Conservation (phyloP, 2,888 invertebrate species). For the Drosophila nr. fundita region DNA sequence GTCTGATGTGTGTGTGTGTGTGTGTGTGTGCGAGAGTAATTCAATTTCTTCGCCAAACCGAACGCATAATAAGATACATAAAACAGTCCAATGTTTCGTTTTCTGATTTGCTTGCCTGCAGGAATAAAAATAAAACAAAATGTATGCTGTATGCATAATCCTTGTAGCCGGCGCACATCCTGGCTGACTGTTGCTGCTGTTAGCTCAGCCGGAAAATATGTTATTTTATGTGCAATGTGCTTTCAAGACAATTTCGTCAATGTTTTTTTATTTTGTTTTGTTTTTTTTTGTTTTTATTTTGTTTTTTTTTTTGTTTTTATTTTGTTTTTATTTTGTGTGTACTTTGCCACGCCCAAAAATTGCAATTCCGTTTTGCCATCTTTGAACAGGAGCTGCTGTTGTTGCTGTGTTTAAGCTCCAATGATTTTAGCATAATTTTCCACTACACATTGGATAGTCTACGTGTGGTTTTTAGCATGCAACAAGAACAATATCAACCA, state of each 20-base stretch:
- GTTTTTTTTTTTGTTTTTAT: slow-evolving; percentile 7
- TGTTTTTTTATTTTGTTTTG: slow-evolving; percentile 13
- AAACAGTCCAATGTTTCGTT: slow-evolving; percentile 46
- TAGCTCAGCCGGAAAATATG: slow-evolving; percentile 65
- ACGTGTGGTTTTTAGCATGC: slow-evolving; percentile 8
- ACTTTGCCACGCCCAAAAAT: slow-evolving; percentile 24
- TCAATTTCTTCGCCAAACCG: slow-evolving; percentile 69
- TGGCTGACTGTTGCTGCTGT: slow-evolving; percentile 33
- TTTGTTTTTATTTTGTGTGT: background rate
- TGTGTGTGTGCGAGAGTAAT: slow-evolving; percentile 54
- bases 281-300: slow-evolving; percentile 4
- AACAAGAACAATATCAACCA: slow-evolving; percentile 3
- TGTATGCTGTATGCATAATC: slow-evolving; percentile 63
- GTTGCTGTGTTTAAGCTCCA: slow-evolving; percentile 22
- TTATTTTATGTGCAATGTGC: slow-evolving; percentile 66
- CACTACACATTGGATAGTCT: slow-evolving; percentile 16
- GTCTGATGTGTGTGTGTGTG: slow-evolving; percentile 14
- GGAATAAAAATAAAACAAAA: slow-evolving; percentile 8
- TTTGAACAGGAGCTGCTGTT: background rate
- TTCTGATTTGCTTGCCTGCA: slow-evolving; percentile 27
- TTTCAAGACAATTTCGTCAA: slow-evolving; percentile 48
- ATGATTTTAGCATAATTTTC: slow-evolving; percentile 29
- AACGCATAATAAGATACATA: slow-evolving; percentile 59
- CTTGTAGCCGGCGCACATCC: slow-evolving; percentile 42
- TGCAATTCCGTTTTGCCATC: slow-evolving; percentile 7